Conservation (phyloP, 2,888 invertebrate species). For the Xestia xanthographa region DNA sequence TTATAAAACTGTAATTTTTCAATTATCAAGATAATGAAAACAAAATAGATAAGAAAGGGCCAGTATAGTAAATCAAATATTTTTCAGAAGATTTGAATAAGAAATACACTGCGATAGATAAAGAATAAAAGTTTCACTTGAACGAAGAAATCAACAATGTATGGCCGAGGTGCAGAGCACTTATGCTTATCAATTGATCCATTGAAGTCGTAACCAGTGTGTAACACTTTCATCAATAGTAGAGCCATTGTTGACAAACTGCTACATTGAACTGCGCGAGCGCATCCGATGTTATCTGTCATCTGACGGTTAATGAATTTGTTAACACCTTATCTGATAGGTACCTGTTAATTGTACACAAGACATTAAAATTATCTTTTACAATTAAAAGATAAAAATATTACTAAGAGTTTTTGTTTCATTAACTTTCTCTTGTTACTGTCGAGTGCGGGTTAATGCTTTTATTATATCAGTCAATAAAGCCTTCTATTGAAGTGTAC, state of each 20-base stretch:
- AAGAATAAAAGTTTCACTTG: constrained; percentile 34
- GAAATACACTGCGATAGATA: constrained; percentile 9
- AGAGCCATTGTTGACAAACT: constrained; percentile 67
- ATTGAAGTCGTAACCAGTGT: constrained; percentile 76
- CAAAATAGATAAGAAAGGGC: neutral
- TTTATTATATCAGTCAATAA: constrained; percentile 70
- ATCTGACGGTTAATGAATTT: constrained; percentile 44
- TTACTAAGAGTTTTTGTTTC: constrained; percentile 54
- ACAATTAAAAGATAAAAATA: constrained; percentile 47
- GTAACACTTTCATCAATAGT: constrained; percentile 70
- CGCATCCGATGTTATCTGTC: constrained; percentile 54
- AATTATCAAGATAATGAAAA: neutral
- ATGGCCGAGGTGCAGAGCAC: constrained; percentile 67
- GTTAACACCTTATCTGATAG: constrained; percentile 45
- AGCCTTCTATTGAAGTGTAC: constrained; percentile 67
- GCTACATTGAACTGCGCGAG: constrained; percentile 41
- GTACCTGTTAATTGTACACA: constrained; percentile 37
- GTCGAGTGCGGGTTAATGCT: constrained; percentile 65
- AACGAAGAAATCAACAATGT: constrained; percentile 62
- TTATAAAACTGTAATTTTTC: neutral
- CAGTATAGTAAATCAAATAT: neutral
- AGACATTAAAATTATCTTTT: constrained; percentile 21
- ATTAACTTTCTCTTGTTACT: constrained; percentile 73
- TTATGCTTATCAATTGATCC: constrained; percentile 81
- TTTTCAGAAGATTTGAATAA: constrained; percentile 6